Base-by-base conservation (phyloP, 2,113 vertebrate species). In the Podarcis raffonei region DNA sequence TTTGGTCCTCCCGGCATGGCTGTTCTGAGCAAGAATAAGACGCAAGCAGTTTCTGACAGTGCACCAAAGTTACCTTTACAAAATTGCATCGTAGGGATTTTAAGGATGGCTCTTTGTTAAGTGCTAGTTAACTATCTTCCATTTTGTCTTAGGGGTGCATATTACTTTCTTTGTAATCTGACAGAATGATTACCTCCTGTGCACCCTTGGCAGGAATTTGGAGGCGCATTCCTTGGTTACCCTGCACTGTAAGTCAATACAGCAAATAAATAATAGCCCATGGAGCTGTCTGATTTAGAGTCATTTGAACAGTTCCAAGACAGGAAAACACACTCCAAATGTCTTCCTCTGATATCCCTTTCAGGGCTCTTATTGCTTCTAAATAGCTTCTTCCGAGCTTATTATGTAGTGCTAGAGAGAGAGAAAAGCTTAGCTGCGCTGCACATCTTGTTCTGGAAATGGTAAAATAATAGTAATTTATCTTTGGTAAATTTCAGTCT, bases 111-210 rank as follows among this genome's bases (percentile, higher is more conserved):
- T 74, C n/a, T 90, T 80, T 76, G 81, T 84, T 80, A 90, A 32
- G 16, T 42, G 32, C 87, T 92, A 90, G 81, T 20, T 69, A n/a
- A 1, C 42, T 35, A 0, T 81, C 91, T 87, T 89, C 32, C 2
- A n/a, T 91, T 93, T 88, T 39, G 2, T 93, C 39, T 87, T 84
- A 81, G 71, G 18, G 2, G 2, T 39, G 22, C 30, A 30, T 76
- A 42, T 85, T 91, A 88, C 59, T 90, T 94, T 89, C 62, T 90
- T 89, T 53, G 79, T 37, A 90, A 0, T 81, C 84, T 91, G 83
- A 59, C 76, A 82, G 66, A 0, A 0, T 78, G 69, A 85, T 91
- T 94, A 39, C 30, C 48, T 23, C n/a, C 77, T 84, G 23, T 66
- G n/a, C 72, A 86, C 13, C n/a, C 0, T 78, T 0, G 82, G 74